phyloP scores from a whole-genome alignment of 2,113 vertebrate genomes.

The Amazona vittata region DNA sequence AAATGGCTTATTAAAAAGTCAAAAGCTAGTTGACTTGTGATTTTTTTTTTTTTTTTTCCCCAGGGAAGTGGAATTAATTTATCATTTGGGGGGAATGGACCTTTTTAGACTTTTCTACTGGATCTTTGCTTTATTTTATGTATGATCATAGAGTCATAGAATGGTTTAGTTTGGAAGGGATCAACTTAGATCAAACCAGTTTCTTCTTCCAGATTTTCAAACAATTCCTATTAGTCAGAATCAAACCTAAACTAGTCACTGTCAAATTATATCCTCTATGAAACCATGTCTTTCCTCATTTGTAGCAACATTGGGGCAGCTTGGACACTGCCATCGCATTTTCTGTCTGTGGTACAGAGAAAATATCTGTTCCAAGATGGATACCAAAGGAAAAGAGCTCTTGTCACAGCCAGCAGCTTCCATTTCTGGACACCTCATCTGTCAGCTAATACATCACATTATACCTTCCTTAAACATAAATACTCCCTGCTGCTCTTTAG shows the following conservation, averaged over 20 bases:
- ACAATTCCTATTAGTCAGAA: background rate
- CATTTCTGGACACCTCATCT: background rate
- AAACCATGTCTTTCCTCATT: background rate
- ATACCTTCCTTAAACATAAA: background rate
- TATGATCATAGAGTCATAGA: background rate
- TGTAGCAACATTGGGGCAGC: background rate
- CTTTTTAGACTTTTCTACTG: background rate
- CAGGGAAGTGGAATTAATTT: background rate
- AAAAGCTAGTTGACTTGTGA: background rate
- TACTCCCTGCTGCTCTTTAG: background rate
- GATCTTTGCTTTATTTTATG: background rate
- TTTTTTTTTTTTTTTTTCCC: background rate
- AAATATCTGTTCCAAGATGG: background rate
- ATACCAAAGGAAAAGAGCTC: background rate
- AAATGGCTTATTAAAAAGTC: background rate
- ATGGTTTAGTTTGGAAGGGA: background rate
- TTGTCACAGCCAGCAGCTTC: background rate
- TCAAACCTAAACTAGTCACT: background rate
- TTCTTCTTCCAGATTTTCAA: background rate
- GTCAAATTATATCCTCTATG: background rate
- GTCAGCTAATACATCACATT: rapidly evolving
- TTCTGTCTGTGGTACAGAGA: background rate
- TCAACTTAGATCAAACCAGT: background rate
- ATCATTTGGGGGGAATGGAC: background rate
- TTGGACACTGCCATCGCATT: background rate